Base-by-base conservation (phyloP, 1,140 invertebrate species). In the Littorina saxatilis region DNA sequence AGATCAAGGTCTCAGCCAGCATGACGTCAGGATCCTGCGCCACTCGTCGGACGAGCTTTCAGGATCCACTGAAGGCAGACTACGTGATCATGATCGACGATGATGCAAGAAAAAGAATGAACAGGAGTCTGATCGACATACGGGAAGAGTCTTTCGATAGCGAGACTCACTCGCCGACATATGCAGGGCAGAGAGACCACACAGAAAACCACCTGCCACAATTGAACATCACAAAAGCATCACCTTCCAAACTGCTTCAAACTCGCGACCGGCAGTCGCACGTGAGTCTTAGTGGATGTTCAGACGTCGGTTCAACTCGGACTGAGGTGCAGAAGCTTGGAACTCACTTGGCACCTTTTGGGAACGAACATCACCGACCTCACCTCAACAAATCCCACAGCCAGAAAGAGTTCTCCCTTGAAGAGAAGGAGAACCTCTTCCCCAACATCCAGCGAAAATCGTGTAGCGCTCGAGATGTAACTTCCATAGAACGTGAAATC, bases 91-190 rank as follows among this genome's bases (percentile, higher is more conserved):
- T 7, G 9, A 35, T 39, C 66, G 39, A 39, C 66, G 39, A 68
- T 9, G 29, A 39, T 9, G 11, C 20, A 2, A 15, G 23, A 39
- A 47, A 35, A 47, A 39, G 9, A 2, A 3, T 17, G 2, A 7
- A 23, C 7, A 61, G 23, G 27, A 50, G 70, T 52, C 70, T 73
- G 2, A n/a, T 73, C 17, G 70, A 73, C 70, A 73, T 73, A 3
- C 23, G 35, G 2, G 66, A 68, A 17, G 66, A 68, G 20, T 68
- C 66, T 15, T 29, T 39, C 2, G 66, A 68, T 35, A 20, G 13
- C 23, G 66, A 68, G 35, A 2, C 3, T 39, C 35, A 1, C 23
- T 39, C 35, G 37, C 13, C 35, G 7, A 39, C 7, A 32, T 2
- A 7, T 15, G 32, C 13, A 68, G 20, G 17, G 20, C 29, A 20